Evolutionary conservation across 2,113 vertebrate genomes (phyloP).

Genomic region (Chaenogobius annularis): DNA sequence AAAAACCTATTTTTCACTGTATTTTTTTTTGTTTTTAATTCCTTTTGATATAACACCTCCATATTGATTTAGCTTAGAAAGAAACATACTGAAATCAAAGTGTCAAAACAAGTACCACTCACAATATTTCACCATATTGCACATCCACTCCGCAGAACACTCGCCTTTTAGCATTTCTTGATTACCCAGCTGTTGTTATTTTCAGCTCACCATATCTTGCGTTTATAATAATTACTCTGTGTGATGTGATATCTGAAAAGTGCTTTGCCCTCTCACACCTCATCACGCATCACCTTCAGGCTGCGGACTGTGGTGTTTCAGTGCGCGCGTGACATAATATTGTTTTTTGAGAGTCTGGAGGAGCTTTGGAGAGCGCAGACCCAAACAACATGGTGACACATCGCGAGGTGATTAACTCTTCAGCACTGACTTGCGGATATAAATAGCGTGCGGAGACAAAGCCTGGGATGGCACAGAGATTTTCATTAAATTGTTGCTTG

Average conservation of each 20-base stretch:
- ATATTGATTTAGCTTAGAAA: too few species aligned
- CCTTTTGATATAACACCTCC: too few species aligned
- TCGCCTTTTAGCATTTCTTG: neutral
- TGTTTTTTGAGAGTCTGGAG: neutral
- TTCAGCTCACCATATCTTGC: neutral
- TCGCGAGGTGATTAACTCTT: constrained; percentile 3
- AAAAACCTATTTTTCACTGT: too few species aligned
- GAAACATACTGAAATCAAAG: too few species aligned
- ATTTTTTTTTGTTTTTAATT: too few species aligned
- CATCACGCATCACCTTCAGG: neutral
- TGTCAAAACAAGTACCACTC: too few species aligned
- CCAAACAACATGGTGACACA: constrained; percentile 1
- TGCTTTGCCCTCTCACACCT: neutral
- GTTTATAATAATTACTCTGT: neutral
- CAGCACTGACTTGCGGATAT: neutral
- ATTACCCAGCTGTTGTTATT: neutral
- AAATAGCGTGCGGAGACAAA: constrained; percentile 6
- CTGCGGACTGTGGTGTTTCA: neutral
- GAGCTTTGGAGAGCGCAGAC: neutral
- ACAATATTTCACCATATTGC: too few species aligned
- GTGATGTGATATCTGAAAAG: neutral
- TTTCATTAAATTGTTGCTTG: constrained; percentile 12
- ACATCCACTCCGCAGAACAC: neutral
- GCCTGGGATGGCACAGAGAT: neutral
- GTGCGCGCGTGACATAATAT: neutral